These are phyloP conservation scores for Helicoverpa armigera DNA, from an alignment of 1,140 invertebrate genomes.

Conservation along the genomic window DNA sequence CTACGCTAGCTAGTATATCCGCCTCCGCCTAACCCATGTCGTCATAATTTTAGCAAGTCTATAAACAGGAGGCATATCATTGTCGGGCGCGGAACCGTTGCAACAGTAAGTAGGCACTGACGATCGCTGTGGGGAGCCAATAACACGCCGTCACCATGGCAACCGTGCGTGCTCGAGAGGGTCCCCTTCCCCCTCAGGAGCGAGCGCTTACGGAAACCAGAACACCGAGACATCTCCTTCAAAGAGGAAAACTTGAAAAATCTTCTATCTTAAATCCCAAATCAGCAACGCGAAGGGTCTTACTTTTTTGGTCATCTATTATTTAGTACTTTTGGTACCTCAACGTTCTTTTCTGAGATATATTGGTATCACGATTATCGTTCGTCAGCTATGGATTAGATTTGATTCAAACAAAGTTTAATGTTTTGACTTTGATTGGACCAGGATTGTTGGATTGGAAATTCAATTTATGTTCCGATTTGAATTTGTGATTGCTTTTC, in stretches of 20 bases:
- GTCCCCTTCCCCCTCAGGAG: constrained; percentile 72
- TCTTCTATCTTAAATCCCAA: not conserved
- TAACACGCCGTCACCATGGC: constrained; percentile 81
- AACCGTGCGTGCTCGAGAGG: constrained; percentile 74
- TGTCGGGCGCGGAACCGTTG: constrained; percentile 63
- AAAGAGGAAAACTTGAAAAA: constrained; percentile 42
- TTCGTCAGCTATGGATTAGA: constrained; percentile 41
- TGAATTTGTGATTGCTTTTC: constrained; percentile 44
- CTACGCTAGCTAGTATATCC: constrained; percentile 53
- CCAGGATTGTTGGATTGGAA: constrained; percentile 34
- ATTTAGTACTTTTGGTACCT: constrained; percentile 57
- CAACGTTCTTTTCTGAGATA: constrained; percentile 34
- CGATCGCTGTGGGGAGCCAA: constrained; percentile 79
- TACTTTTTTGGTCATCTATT: constrained; percentile 58
- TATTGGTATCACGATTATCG: constrained; percentile 37
- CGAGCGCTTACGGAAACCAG: constrained; percentile 76
- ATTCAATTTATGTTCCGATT: constrained; percentile 47
- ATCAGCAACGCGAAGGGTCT: constrained; percentile 55
- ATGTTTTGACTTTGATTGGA: constrained; percentile 42
- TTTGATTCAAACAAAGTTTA: constrained; percentile 27
- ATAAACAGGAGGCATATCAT: constrained; percentile 63
- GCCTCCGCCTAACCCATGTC: constrained; percentile 62
- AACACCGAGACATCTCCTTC: constrained; percentile 67
- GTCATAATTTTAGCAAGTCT: constrained; percentile 64
- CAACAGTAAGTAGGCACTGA: constrained; percentile 64